Evolutionary conservation across 2,888 invertebrate genomes (phyloP).

Genomic region (Notodonta ziczac): DNA sequence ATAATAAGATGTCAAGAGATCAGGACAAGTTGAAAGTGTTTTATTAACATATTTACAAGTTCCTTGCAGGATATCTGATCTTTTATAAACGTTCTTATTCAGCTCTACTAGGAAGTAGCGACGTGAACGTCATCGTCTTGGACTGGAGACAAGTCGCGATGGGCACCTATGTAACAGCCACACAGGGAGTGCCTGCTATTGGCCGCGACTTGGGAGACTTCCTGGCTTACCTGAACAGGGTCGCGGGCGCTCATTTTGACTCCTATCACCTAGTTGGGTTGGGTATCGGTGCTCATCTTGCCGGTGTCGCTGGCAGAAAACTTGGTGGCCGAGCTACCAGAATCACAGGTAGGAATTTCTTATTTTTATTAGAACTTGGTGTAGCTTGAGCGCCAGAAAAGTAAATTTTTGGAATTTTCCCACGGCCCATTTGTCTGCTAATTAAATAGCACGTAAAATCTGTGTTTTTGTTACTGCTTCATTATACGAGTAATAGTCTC

Average conservation of each 20-base stretch:
- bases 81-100: conserved; percentile 14
- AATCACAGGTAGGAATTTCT: conserved; percentile 61
- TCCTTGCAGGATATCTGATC: too few species aligned
- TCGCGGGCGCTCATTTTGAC: conserved; percentile 52
- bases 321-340: conserved; percentile 63
- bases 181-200: conserved; percentile 60
- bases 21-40: too few species aligned
- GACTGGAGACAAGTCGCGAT: conserved; percentile 68
- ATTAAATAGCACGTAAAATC: too few species aligned
- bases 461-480: too few species aligned
- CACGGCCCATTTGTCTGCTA: too few species aligned
- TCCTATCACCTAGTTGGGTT: conserved; percentile 75
- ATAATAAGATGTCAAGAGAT: too few species aligned
- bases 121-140: conserved; percentile 68
- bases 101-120: conserved; percentile 57
- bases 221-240: conserved; percentile 56
- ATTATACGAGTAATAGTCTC: too few species aligned
- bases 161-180: conserved; percentile 59
- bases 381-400: too few species aligned
- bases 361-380: too few species aligned
- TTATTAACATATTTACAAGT: too few species aligned
- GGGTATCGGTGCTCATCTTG: conserved; percentile 78
- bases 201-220: conserved; percentile 72
- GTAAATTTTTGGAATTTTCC: too few species aligned
- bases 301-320: conserved; percentile 68